Percentiles rank a stretch among this genome's conserved stretches.
Conservation (phyloP, 1,140 invertebrate genomes). For the Cotesia glomerata region DNA sequence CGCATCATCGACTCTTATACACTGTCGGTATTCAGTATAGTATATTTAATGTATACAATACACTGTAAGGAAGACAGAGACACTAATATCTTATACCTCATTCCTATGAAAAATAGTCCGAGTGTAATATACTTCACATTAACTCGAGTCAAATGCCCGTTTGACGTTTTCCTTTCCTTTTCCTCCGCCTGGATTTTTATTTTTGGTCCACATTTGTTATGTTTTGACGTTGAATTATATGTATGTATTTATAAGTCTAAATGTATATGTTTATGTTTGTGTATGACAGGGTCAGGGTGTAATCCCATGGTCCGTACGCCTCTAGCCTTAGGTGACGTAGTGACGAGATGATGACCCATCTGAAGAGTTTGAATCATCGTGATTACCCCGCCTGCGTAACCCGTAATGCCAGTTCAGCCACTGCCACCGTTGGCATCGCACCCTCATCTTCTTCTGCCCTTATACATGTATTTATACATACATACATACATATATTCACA, state of each 20-base stretch:
- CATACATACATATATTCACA: background rate
- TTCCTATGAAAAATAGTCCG: too few species aligned
- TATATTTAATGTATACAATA: too few species aligned
- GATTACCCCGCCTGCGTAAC: constrained; percentile 58
- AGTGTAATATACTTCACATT: too few species aligned
- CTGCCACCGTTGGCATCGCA: constrained; percentile 55
- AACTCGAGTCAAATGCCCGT: too few species aligned
- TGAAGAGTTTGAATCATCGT: constrained; percentile 58
- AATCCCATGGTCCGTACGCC: background rate
- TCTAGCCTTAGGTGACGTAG: constrained; percentile 59
- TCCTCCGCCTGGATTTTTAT: too few species aligned
- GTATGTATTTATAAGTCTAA: background rate
- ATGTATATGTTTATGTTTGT: background rate
- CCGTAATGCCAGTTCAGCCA: constrained; percentile 56
- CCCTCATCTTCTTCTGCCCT: constrained; percentile 26
- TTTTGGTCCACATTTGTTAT: too few species aligned
- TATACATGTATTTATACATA: constrained; percentile 9
- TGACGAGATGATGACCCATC: constrained; percentile 63
- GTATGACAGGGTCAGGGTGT: constrained; percentile 6
- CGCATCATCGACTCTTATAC: background rate
- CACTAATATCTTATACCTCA: too few species aligned
- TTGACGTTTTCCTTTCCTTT: too few species aligned
- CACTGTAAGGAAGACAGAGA: too few species aligned
- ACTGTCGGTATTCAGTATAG: too few species aligned
- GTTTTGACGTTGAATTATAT: background rate